These are phyloP conservation scores for Ploceus nigricollis DNA, from an alignment of 2,113 vertebrate species.

Conservation along the genomic window DNA sequence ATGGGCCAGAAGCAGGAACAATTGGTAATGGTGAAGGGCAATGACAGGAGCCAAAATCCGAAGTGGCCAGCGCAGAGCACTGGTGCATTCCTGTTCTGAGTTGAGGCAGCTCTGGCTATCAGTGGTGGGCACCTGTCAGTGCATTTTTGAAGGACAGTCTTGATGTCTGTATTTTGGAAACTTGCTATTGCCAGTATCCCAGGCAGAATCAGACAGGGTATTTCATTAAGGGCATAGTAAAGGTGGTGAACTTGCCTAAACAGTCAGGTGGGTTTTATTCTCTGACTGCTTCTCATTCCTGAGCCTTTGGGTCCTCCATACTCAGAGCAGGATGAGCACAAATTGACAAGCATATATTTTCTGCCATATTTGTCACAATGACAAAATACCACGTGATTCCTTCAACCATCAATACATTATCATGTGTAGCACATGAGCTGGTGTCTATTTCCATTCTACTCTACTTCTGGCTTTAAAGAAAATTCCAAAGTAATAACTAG, in stretches of 20 bases:
- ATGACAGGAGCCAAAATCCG: not conserved
- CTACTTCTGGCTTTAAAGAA: not conserved
- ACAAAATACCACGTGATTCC: not conserved
- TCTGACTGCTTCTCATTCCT: not conserved
- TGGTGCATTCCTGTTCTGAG: not conserved
- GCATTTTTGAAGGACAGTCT: not conserved
- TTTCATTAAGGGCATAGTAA: not conserved
- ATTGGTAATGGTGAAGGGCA: not conserved
- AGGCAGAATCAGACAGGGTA: not conserved
- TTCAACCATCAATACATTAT: not conserved
- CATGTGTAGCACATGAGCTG: not conserved
- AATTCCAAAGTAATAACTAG: not conserved
- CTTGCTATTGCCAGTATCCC: not conserved
- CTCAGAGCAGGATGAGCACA: not conserved
- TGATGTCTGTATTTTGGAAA: not conserved
- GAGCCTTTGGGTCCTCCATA: not conserved
- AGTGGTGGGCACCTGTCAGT: not conserved
- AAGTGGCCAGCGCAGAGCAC: not conserved
- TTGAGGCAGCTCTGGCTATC: not conserved
- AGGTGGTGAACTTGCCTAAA: not conserved
- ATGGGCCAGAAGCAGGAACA: not conserved
- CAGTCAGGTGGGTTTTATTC: not conserved
- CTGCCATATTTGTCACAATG: not conserved
- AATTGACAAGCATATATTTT: not conserved
- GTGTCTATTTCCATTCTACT: not conserved